Base-by-base conservation (phyloP, 1,140 invertebrate species). In the Oncopodura yosiiana region DNA sequence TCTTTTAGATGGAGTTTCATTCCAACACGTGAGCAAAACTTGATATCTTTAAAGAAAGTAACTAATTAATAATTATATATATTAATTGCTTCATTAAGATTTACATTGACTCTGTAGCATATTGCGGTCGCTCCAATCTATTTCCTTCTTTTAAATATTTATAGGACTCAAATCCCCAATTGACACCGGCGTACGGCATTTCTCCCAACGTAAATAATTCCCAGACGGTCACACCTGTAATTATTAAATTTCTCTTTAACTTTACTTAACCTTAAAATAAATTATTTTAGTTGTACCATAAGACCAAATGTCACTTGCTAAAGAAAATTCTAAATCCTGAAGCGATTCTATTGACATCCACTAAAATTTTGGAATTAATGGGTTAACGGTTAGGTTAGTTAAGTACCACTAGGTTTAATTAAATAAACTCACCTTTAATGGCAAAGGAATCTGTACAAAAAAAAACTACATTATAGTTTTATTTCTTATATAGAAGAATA, bases 231-330 rank as follows among this genome's bases (percentile, higher is more conserved):
- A 70, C 67, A n/a, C 69, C n/a, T n/a, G n/a, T n/a, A n/a, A n/a
- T n/a, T n/a, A n/a, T n/a, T n/a, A n/a, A n/a, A n/a, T n/a, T n/a
- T n/a, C n/a, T n/a, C n/a, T n/a, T n/a, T n/a, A n/a, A n/a, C n/a
- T n/a, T n/a, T n/a, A n/a, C n/a, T n/a, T n/a, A n/a, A n/a, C n/a
- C n/a, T n/a, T n/a, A n/a, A n/a, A n/a, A n/a, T n/a, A n/a, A n/a
- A n/a, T n/a, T n/a, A n/a, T n/a, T n/a, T n/a, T n/a, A n/a, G 38
- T 42, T 27, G 90, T 81, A 18, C 87, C 69, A 61, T 63, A 70
- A 2, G 65, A 51, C 61, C 68, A 70, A 3, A 71, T 59, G 54
- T 70, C 69, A 9, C 64, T 64, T 19, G 61, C 58, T 43, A 65
- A 46, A 19, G 63, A 63, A 57, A 64, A 70, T 19, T 53, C 64